Percentiles rank a stretch among this genome's conserved stretches.
phyloP scores from a whole-genome alignment of 2,113 vertebrate genomes.

The Atherinomorus stipes region DNA sequence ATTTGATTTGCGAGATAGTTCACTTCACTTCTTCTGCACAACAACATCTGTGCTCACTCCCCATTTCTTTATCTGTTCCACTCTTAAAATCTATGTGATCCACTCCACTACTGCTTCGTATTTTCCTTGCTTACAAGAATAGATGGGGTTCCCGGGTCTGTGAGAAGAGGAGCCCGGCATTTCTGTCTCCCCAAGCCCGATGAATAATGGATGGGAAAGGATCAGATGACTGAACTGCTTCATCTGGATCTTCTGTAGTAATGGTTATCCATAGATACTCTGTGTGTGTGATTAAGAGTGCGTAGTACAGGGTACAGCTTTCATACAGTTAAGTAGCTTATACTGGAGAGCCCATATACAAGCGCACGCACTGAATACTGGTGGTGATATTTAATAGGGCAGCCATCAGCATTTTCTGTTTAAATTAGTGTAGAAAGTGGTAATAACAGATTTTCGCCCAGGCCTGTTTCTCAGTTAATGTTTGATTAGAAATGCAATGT shows the following conservation, averaged over 20 bases:
- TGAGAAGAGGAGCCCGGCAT: constrained; percentile 62
- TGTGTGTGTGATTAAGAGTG: constrained; percentile 36
- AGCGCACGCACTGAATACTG: constrained; percentile 36
- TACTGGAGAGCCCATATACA: constrained; percentile 17
- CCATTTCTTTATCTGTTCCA: constrained; percentile 3
- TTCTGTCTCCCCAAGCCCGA: constrained; percentile 63
- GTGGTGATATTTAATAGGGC: constrained; percentile 57
- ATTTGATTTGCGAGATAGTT: constrained; percentile 38
- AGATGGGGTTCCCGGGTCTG: constrained; percentile 71
- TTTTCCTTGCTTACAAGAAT: constrained; percentile 70
- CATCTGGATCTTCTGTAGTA: constrained; percentile 75
- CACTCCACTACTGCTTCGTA: constrained; percentile 48
- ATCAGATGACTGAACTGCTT: constrained; percentile 80
- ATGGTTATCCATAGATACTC: constrained; percentile 64
- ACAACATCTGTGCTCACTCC: constrained; percentile 20
- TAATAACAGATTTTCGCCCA: constrained; percentile 70
- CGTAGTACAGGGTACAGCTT: constrained; percentile 11
- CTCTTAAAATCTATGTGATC: constrained; percentile 48
- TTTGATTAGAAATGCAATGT: constrained; percentile 80
- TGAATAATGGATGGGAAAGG: constrained; percentile 81
- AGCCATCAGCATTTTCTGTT: constrained; percentile 70
- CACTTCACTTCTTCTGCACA: constrained; percentile 21
- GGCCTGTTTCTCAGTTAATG: constrained; percentile 69
- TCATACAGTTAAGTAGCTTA: constrained; percentile 48
- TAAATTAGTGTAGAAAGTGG: constrained; percentile 70